Base-by-base conservation (phyloP, 2,888 invertebrate genomes). In the Rhingia rostrata region DNA sequence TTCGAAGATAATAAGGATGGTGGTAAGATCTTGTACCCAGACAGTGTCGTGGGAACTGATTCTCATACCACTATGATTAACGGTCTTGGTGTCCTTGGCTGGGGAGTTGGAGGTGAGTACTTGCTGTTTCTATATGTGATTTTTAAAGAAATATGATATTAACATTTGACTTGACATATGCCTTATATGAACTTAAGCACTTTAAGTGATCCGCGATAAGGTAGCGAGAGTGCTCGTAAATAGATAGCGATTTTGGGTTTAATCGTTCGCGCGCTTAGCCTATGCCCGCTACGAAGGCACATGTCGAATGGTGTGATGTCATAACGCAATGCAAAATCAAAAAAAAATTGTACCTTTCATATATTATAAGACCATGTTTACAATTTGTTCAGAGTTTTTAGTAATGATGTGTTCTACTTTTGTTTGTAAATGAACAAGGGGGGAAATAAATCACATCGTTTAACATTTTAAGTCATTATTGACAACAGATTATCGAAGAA, bases 1-100 rank as follows among this genome's bases (percentile, higher is more conserved):
- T 99, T 99, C 90, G 93, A 94, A 7, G 93, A 92, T 0, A 92
- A 93, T 89, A 88, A 88, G 0, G 88, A 89, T 43, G 90, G 88
- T 22, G 88, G 87, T 41, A 91, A 92, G 60, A 88, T 95, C 0
- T 92, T 98, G 1, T 95, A 97, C 89, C 98, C 98, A 0, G 98
- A 98, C 91, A 96, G 96, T 7, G 95, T 98, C 85, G 99, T 99
- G 47, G 99, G 99, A 6, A 99, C 99, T 0, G 99, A 99, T 93
- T 98, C 98, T 0, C 99, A 99, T 89, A 99, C 99, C 2, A 99
- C 99, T 10, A 99, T 99, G 99, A 98, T 99, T 86, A 98, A 98
- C 90, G 99, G 99, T 0, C 93, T 99, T 4, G 99, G 99, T 0
- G 96, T 99, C 1, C 94, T 99, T 4, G 99, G 99, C 1, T 99